Percentiles rank a stretch among this genome's conserved stretches.
These are phyloP conservation scores for Morone chrysops DNA, from an alignment of 2,113 vertebrate species.

Conservation along the genomic window DNA sequence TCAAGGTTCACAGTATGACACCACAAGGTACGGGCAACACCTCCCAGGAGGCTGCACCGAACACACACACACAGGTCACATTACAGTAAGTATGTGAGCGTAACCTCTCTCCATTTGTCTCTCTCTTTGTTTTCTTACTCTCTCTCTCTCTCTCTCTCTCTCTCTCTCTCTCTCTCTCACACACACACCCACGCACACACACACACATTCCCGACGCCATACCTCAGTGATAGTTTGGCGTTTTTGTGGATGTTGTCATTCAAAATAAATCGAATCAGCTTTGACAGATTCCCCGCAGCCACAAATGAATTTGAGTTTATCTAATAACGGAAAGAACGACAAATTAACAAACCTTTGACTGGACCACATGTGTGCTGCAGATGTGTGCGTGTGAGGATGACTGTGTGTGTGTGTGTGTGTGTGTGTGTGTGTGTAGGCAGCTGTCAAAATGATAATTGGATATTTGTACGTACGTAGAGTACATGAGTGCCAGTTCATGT, in stretches of 20 bases:
- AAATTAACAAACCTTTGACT: not conserved
- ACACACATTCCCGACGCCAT: constrained; percentile 14
- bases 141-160: no score
- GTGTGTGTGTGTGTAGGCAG: constrained; percentile 20
- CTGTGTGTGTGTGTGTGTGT: constrained; percentile 6
- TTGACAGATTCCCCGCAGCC: constrained; percentile 36
- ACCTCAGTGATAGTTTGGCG: not conserved
- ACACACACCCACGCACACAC: constrained; percentile 14
- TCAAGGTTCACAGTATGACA: constrained; percentile 53
- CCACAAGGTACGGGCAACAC: constrained; percentile 29
- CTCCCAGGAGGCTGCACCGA: not conserved
- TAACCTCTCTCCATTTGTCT: constrained; percentile 6
- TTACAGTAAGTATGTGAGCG: constrained; percentile 2
- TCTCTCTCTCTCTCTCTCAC: no score
- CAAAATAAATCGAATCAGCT: constrained; percentile 8
- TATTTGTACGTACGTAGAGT: not conserved
- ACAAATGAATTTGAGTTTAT: not conserved
- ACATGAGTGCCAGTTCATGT: constrained; percentile 3
- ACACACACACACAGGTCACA: constrained; percentile 5
- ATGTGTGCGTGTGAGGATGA: constrained; percentile 8
- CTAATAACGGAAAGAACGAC: constrained; percentile 5
- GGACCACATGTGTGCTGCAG: not conserved
- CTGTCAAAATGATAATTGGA: constrained; percentile 28
- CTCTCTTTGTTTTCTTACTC: not conserved
- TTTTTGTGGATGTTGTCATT: not conserved